Percentiles rank a stretch among this genome's conserved stretches.
These are phyloP conservation scores for Thymelicus sylvestris DNA, from an alignment of 2,888 invertebrate species.

Conservation along the genomic window DNA sequence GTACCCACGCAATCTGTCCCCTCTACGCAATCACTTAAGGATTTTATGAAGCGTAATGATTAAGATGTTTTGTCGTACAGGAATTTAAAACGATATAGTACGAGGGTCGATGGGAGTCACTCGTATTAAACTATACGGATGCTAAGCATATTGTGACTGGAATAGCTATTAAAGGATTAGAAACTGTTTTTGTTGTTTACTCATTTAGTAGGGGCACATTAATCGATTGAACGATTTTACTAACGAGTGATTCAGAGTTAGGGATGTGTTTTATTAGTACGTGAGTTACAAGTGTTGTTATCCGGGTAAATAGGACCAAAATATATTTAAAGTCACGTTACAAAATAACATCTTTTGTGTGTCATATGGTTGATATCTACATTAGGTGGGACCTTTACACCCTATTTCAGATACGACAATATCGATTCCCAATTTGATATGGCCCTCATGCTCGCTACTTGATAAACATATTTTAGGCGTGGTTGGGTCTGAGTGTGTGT, in stretches of 20 bases:
- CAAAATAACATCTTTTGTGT: constrained; percentile 32
- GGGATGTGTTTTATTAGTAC: constrained; percentile 8
- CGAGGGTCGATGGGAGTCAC: constrained; percentile 44
- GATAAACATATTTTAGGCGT: constrained; percentile 54
- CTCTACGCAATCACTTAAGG: constrained; percentile 80
- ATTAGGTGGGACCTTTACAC: constrained; percentile 80
- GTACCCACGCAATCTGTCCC: constrained; percentile 73
- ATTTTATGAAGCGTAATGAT: constrained; percentile 83
- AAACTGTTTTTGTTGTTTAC: constrained; percentile 39
- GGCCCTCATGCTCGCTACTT: constrained; percentile 72
- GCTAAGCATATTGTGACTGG: constrained; percentile 79
- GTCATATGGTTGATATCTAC: constrained; percentile 80
- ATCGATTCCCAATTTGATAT: constrained; percentile 82
- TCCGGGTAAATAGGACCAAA: too few relatives aligned
- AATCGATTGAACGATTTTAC: constrained; percentile 43
- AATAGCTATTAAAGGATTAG: constrained; percentile 79
- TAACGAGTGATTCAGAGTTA: constrained; percentile 36
- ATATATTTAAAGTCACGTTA: too few relatives aligned
- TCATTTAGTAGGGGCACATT: constrained; percentile 26
- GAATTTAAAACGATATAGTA: constrained; percentile 63
- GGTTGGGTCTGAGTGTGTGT: constrained; percentile 24
- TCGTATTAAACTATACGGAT: constrained; percentile 56
- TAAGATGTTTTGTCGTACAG: constrained; percentile 80
- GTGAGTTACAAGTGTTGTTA: too few relatives aligned
- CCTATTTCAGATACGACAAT: constrained; percentile 80